Evolutionary conservation across 2,797 vertebrate species (phyloP).

Genomic region (Sebastiscus tertius): DNA sequence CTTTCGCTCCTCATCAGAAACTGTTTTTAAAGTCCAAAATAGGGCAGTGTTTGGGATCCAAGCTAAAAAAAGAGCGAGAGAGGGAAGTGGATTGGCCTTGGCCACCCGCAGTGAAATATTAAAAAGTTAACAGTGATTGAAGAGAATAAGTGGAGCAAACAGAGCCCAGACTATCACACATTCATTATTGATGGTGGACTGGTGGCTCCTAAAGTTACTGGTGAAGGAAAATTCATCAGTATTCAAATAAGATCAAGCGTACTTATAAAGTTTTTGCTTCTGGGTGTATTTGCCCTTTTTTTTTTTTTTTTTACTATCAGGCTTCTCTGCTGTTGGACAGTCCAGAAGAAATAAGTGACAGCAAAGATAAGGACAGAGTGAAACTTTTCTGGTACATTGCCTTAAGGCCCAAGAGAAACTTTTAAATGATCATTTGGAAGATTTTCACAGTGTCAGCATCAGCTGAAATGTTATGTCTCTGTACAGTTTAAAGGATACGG

Average conservation of each 20-base stretch:
- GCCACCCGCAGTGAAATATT: slow-evolving; percentile 50
- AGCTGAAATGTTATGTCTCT: slow-evolving; percentile 8
- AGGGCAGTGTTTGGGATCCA: slow-evolving; percentile 19
- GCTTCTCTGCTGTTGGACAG: background rate
- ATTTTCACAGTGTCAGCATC: slow-evolving; percentile 6
- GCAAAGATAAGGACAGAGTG: slow-evolving; percentile 1
- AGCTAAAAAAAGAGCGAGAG: slow-evolving; percentile 13
- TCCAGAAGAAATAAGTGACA: slow-evolving; percentile 7
- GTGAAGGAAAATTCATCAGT: slow-evolving; percentile 14
- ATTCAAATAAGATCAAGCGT: slow-evolving; percentile 38
- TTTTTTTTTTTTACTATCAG: background rate
- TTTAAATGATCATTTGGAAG: slow-evolving; percentile 32
- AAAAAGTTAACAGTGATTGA: slow-evolving; percentile 49
- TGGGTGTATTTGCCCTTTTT: slow-evolving; percentile 1
- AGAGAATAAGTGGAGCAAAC: slow-evolving; percentile 47
- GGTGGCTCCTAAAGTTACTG: slow-evolving; percentile 14
- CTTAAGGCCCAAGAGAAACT: slow-evolving; percentile 14
- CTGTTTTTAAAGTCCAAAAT: slow-evolving; percentile 38
- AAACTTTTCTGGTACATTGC: slow-evolving; percentile 34
- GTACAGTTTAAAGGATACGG: background rate
- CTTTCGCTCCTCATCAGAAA: slow-evolving; percentile 31
- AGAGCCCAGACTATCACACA: slow-evolving; percentile 21
- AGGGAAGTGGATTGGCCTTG: background rate
- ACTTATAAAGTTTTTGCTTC: slow-evolving; percentile 12
- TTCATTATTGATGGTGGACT: slow-evolving; percentile 56